Conservation (phyloP, 2,113 vertebrate species). For the Myrmecobius fasciatus region DNA sequence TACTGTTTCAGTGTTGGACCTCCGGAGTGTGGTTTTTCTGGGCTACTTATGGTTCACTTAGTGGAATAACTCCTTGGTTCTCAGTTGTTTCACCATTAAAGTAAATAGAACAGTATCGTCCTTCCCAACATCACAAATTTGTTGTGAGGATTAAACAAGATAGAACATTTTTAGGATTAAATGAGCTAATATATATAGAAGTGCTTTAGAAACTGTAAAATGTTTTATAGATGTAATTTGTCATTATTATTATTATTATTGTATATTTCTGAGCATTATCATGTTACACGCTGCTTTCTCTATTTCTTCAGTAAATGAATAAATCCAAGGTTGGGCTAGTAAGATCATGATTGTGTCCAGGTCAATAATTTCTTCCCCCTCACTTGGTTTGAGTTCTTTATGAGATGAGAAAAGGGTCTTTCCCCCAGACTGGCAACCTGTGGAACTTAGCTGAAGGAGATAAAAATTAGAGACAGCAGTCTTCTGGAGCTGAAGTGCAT, state of each 20-base stretch:
- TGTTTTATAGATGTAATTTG: neutral
- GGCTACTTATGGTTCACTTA: neutral
- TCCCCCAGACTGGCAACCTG: neutral
- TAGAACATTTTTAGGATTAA: neutral
- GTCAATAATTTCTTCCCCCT: neutral
- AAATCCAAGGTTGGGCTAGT: neutral
- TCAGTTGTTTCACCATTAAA: neutral
- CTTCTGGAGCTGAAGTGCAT: neutral
- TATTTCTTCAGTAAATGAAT: accelerated
- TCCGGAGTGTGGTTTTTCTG: neutral
- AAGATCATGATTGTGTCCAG: neutral
- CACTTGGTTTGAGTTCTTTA: neutral
- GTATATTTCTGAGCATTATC: neutral
- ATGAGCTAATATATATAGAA: neutral
- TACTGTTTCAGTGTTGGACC: neutral
- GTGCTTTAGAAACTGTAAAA: neutral
- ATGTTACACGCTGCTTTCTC: neutral
- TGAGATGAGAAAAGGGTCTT: neutral
- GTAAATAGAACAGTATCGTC: neutral
- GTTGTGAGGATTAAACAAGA: neutral
- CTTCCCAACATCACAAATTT: neutral
- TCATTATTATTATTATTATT: neutral
- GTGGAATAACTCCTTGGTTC: neutral
- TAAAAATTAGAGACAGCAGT: slow-evolving; percentile 55
- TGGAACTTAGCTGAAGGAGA: neutral